phyloP scores from a whole-genome alignment of 2,113 vertebrate genomes.

The Microtus oregoni region DNA sequence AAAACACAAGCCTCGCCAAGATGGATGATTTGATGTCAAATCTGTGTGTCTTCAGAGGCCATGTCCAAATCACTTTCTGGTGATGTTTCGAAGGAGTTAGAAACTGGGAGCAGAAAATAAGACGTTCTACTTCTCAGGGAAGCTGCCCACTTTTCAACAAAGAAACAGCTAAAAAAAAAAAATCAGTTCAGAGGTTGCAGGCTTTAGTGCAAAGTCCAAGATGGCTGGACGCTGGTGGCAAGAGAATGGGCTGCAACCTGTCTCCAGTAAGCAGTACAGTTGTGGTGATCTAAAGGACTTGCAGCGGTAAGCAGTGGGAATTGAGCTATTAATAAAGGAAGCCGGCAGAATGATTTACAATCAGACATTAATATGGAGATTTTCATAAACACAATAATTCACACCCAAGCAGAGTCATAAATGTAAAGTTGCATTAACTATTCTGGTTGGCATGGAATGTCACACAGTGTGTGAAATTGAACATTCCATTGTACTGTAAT shows the following conservation, averaged over 20 bases:
- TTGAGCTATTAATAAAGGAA: slow-evolving; percentile 64
- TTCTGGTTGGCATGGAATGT: slow-evolving; percentile 65
- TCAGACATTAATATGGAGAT: slow-evolving; percentile 60
- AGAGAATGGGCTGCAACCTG: slow-evolving; percentile 76
- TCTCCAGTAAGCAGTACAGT: not conserved
- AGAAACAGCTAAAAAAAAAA: slow-evolving; percentile 42
- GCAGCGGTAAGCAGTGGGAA: slow-evolving; percentile 60
- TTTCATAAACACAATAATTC: slow-evolving; percentile 76
- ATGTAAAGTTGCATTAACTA: slow-evolving; percentile 78
- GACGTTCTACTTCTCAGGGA: slow-evolving; percentile 40
- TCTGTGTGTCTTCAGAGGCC: not conserved
- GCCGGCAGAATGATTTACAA: slow-evolving; percentile 79
- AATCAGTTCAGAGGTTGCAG: slow-evolving; percentile 57
- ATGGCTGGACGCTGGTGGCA: slow-evolving; percentile 58
- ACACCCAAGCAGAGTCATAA: slow-evolving; percentile 74
- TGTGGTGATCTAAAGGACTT: slow-evolving; percentile 63
- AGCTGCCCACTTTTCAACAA: slow-evolving; percentile 59
- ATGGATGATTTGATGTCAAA: not conserved
- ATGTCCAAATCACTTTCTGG: not conserved
- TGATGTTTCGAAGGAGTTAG: not conserved
- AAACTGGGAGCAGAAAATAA: not conserved
- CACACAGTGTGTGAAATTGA: slow-evolving; percentile 72
- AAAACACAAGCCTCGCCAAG: not conserved
- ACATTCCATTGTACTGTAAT: slow-evolving; percentile 78
- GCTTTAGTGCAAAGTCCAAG: slow-evolving; percentile 61